phyloP scores from a whole-genome alignment of 1,140 invertebrate genomes.

The Physella acuta region DNA sequence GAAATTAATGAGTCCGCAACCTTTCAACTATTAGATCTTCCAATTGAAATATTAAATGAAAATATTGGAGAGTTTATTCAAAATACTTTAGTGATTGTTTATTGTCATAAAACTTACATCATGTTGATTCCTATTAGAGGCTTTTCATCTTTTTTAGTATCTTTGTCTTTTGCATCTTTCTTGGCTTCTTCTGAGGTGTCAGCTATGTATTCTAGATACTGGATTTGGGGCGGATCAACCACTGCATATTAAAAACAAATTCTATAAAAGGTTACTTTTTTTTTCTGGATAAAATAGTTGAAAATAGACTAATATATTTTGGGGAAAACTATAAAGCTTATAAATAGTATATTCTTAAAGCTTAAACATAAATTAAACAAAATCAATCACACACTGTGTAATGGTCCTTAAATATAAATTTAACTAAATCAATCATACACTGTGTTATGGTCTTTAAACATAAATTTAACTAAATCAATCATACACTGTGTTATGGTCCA shows the following conservation, averaged over 20 bases:
- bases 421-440: constrained; percentile 37
- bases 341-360: background rate
- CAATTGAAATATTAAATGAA: background rate
- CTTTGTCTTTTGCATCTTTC: constrained; percentile 22
- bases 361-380: background rate
- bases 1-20: background rate
- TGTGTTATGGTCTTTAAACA: constrained; percentile 54
- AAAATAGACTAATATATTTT: background rate
- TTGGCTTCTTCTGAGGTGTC: constrained; percentile 31
- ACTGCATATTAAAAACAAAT: constrained; percentile 41
- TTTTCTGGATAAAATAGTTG: background rate
- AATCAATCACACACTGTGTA: constrained; percentile 46
- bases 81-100: too few species aligned
- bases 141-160: constrained; percentile 47
- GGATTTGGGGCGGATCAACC: constrained; percentile 48
- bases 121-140: constrained; percentile 48
- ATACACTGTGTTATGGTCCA: constrained; percentile 57
- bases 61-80: background rate
- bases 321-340: background rate
- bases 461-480: constrained; percentile 20
- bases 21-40: background rate
- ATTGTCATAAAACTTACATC: constrained; percentile 36
- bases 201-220: constrained; percentile 50
- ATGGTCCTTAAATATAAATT: constrained; percentile 35
- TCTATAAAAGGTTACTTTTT: background rate